Evolutionary conservation across 1,140 invertebrate genomes (phyloP).

Genomic region (Brachionus koreanus): DNA sequence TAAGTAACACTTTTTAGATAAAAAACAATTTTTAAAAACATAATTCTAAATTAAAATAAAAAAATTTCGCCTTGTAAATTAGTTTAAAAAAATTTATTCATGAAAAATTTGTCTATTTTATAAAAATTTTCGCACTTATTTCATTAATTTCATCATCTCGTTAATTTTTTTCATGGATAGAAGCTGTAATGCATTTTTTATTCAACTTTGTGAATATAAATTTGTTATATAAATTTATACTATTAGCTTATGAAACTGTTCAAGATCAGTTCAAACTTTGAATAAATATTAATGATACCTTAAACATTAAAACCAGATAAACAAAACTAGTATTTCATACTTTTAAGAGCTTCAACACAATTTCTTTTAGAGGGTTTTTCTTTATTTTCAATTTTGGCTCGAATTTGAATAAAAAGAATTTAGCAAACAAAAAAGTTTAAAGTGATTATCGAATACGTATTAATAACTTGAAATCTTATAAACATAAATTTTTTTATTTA

Average conservation of each 20-base stretch:
- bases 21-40: no score
- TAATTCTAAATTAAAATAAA: no score
- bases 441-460: constrained; percentile 35
- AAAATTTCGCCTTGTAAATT: no score
- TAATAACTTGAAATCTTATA: constrained; percentile 34
- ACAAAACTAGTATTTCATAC: not conserved
- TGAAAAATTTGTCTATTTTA: no score
- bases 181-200: no score
- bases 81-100: not conserved
- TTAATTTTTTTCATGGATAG: no score
- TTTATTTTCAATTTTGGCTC: not conserved
- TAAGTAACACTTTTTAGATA: no score
- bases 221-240: no score
- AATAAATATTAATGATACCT: not conserved
- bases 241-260: not conserved
- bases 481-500: constrained; percentile 17
- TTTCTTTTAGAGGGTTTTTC: not conserved
- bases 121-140: no score
- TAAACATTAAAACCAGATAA: not conserved
- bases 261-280: not conserved
- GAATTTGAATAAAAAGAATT: not conserved
- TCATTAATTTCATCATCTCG: no score
- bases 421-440: constrained; percentile 12
- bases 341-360: not conserved
- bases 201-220: no score